Conservation (phyloP, 2,888 invertebrate species). For the Lycaena phlaeas region DNA sequence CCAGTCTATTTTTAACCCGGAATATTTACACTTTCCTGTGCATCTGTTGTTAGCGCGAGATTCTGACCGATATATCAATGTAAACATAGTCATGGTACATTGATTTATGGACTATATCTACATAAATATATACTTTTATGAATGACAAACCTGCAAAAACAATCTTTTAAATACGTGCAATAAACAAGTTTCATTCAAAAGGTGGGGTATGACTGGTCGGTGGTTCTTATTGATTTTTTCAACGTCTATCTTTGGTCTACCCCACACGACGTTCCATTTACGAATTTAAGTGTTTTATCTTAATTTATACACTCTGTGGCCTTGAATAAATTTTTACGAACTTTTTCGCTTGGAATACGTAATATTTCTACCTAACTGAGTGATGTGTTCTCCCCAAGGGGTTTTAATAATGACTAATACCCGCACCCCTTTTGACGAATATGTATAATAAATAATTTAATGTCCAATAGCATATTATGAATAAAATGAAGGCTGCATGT, state of each 20-base stretch:
- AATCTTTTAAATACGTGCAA: slow-evolving; percentile 26
- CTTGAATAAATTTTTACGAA: not conserved
- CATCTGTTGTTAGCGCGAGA: slow-evolving; percentile 38
- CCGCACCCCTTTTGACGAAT: not conserved
- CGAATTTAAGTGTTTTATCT: not conserved
- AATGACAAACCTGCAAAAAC: slow-evolving; percentile 45
- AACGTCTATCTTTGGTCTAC: slow-evolving; percentile 13
- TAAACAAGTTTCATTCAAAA: slow-evolving; percentile 18
- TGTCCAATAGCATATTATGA: too few species aligned
- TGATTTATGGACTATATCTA: slow-evolving; percentile 50
- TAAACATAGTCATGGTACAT: slow-evolving; percentile 62
- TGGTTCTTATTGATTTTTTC: slow-evolving; percentile 34
- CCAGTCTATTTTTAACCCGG: slow-evolving; percentile 50
- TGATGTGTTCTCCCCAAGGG: not conserved
- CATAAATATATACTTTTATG: slow-evolving; percentile 53
- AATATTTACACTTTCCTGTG: slow-evolving; percentile 39
- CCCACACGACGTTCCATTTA: slow-evolving; percentile 24
- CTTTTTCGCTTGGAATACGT: not conserved
- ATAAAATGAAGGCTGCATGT: too few species aligned
- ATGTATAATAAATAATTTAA: too few species aligned
- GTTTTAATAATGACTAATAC: slow-evolving; percentile 4
- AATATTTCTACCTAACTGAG: not conserved
- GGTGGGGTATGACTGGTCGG: slow-evolving; percentile 15
- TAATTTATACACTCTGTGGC: not conserved
- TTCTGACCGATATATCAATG: slow-evolving; percentile 35